phyloP scores from a whole-genome alignment of 1,140 invertebrate genomes.

The Neocloeon triangulifer region DNA sequence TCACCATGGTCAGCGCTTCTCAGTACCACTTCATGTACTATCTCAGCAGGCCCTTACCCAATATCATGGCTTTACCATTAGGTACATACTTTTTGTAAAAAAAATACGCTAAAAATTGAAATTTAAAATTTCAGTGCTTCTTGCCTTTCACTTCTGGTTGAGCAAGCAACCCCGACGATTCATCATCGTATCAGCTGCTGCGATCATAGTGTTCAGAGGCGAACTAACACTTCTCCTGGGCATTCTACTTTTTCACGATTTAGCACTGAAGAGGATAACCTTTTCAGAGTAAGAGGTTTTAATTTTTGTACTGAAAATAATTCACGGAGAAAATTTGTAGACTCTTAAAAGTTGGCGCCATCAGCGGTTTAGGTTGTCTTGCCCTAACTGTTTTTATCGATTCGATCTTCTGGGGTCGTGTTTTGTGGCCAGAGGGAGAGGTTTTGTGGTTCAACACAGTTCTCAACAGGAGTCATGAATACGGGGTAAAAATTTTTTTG shows the following conservation, averaged over 20 bases:
- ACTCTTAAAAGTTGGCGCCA: conserved; percentile 43
- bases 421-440: conserved; percentile 93
- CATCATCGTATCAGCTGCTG: conserved; percentile 60
- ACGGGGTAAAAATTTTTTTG: conserved; percentile 94
- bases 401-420: conserved; percentile 77
- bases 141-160: conserved; percentile 71
- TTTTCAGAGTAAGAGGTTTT: conserved; percentile 5
- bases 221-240: conserved; percentile 79
- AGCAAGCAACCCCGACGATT: conserved; percentile 50
- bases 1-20: conserved; percentile 59
- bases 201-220: conserved; percentile 75
- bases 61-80: conserved; percentile 80
- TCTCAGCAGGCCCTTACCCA: conserved; percentile 79
- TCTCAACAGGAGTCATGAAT: conserved; percentile 84
- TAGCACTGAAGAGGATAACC: conserved; percentile 23
- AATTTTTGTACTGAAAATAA: conserved; percentile 6
- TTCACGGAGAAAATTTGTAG: conserved; percentile 22
- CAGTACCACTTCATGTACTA: conserved; percentile 99
- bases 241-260: conserved; percentile 58
- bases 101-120: conserved; percentile 1
- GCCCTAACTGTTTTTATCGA: conserved; percentile 59
- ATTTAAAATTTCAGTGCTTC: conserved; percentile 47
- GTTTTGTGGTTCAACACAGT: conserved; percentile 92
- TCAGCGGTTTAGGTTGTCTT: conserved; percentile 43
- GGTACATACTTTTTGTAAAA: conserved; percentile 31